A percentile compares a stretch with the other conserved stretches of the same genome.
phyloP scores from a whole-genome alignment of 2,113 vertebrate genomes.

The Pelodiscus sinensis region DNA sequence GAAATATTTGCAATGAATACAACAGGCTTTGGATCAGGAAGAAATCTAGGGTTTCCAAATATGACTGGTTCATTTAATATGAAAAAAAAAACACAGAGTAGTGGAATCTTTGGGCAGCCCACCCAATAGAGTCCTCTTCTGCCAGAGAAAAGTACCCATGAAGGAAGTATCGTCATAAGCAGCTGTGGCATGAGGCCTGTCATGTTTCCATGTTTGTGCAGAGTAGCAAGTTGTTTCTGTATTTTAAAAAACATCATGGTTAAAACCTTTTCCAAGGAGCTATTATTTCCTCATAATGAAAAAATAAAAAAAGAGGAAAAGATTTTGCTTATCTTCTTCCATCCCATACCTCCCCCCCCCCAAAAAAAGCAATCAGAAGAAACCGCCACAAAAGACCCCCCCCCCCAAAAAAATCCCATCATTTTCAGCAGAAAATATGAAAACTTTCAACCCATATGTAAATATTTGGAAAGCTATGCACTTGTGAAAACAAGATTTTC shows the following conservation, averaged over 20 bases:
- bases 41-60: not conserved
- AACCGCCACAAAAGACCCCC: not conserved
- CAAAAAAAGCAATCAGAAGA: not conserved
- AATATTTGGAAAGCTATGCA: not conserved
- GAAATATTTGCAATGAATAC: not conserved
- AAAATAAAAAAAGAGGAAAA: not conserved
- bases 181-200: not conserved
- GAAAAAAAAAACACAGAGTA: not conserved
- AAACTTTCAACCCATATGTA: not conserved
- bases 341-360: too few relatives aligned
- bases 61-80: not conserved
- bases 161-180: not conserved
- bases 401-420: not conserved
- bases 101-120: not conserved
- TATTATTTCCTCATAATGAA: not conserved
- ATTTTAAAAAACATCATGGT: not conserved
- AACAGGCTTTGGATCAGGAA: not conserved
- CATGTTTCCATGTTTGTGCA: not conserved
- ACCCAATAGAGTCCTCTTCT: not conserved
- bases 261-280: not conserved
- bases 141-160: accelerated
- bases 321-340: not conserved
- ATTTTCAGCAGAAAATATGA: not conserved
- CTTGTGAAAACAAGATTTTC: not conserved
- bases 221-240: not conserved